A percentile compares a stretch with the other conserved stretches of the same genome.
These are phyloP conservation scores for Daphoenositta chrysoptera DNA, from an alignment of 2,113 vertebrate genomes.

Conservation along the genomic window DNA sequence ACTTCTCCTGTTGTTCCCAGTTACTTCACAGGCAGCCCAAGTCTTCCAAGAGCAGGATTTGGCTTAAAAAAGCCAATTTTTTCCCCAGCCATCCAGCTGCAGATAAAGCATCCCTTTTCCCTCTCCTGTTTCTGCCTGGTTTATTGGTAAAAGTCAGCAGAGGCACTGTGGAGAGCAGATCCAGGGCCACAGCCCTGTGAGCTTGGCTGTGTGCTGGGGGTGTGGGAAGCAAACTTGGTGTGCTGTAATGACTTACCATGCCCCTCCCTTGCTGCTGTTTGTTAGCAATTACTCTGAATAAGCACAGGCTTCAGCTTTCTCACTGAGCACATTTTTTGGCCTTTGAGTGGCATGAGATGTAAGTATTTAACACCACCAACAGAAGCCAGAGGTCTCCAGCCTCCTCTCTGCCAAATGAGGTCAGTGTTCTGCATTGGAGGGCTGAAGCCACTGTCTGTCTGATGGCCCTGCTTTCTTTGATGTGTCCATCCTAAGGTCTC, in stretches of 20 bases:
- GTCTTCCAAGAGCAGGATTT: background rate
- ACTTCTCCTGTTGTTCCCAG: background rate
- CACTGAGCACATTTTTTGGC: background rate
- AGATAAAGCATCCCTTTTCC: background rate
- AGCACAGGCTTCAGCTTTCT: background rate
- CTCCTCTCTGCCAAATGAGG: background rate
- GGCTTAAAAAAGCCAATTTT: background rate
- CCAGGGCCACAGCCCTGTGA: background rate
- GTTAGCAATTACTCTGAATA: background rate
- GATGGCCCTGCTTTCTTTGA: background rate
- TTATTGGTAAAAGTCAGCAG: background rate
- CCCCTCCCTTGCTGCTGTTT: background rate
- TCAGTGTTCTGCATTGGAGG: background rate
- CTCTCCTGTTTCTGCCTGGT: background rate
- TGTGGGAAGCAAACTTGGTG: background rate
- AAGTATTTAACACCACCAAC: background rate
- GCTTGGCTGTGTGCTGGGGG: rapidly evolving
- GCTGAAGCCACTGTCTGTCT: background rate
- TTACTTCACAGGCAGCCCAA: background rate
- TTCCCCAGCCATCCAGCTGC: background rate
- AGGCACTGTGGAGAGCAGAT: background rate
- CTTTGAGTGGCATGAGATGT: background rate
- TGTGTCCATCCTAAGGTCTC: background rate
- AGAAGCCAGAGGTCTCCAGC: background rate
- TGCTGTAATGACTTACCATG: background rate